Base-by-base conservation (phyloP, 2,113 vertebrate species). In the Ptychochromis oligacanthus region DNA sequence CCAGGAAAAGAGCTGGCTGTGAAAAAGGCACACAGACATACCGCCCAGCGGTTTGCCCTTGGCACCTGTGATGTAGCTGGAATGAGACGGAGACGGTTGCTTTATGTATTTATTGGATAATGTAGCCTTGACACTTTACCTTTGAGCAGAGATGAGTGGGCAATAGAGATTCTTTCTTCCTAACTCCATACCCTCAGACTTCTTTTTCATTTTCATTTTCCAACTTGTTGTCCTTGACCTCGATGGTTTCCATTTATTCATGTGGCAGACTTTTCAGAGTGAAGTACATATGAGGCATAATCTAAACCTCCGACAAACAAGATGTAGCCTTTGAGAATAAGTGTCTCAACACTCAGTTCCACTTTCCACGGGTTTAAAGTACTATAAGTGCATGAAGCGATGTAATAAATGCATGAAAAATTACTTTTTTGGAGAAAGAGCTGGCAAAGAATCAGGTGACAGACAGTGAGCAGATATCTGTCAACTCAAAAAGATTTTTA, bases 31-130 rank as follows among this genome's bases (percentile, higher is more conserved):
- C 43, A 31, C 65, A 49, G 24, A 70, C 65, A 52, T 10, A 10
- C 20, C 2, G 46, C 22, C 8, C 64, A 67, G 14, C 0, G 8
- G 64, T 67, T 46, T 46, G 64, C 22, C 8, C 64, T 18, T 67
- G 65, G 24, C 1, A 52, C 17, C 65, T 52, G 43, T 13, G 43
- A 38, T 52, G 43, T 20, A 31, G 43, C 43, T 70, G 24, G 65
- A 70, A 70, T 70, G 17, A 70, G 43, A 52, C 49, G 43, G 24
- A 52, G 15, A 70, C 15, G 65, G 28, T 52, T 31, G 24, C 43
- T 70, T 70, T 70, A 70, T 70, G 46, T 49, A 28, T 70, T 70
- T 70, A 70, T 28, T 70, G 43, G 17, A 70, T 70, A 13, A 52
- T 31, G 43, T 52, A 20, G 65, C 65, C 43, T 70, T 31, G 24